These are phyloP conservation scores for Ptychochromis oligacanthus DNA, from an alignment of 2,113 vertebrate species.

Conservation along the genomic window DNA sequence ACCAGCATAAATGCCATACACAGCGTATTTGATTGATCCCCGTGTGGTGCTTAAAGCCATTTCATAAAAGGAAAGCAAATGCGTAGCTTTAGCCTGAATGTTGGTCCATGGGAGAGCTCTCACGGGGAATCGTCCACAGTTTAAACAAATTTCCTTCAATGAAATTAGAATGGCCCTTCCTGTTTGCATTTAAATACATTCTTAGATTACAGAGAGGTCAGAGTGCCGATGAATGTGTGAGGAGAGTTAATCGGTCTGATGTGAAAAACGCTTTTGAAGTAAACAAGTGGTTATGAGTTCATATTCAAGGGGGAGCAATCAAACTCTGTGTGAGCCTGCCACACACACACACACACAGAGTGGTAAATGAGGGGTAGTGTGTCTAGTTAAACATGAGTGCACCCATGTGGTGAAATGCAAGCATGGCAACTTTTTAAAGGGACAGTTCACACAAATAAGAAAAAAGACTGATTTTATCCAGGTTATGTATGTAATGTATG, in stretches of 20 bases:
- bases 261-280: neutral
- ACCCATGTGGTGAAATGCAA: constrained; percentile 60
- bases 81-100: constrained; percentile 37
- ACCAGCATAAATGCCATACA: constrained; percentile 38
- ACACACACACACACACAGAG: neutral
- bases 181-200: constrained; percentile 4
- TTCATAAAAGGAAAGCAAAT: constrained; percentile 41
- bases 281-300: constrained; percentile 27
- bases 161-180: constrained; percentile 18
- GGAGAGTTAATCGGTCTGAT: neutral
- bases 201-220: constrained; percentile 1
- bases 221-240: constrained; percentile 1
- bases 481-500: too few relatives aligned
- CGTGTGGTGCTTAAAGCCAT: constrained; percentile 41
- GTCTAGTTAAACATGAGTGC: constrained; percentile 55
- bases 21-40: constrained; percentile 49
- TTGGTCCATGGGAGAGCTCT: constrained; percentile 1
- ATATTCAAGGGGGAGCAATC: constrained; percentile 41
- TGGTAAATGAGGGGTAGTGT: neutral
- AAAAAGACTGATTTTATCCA: neutral
- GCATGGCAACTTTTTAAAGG: neutral
- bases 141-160: constrained; percentile 22
- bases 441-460: neutral
- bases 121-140: constrained; percentile 17
- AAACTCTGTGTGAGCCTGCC: neutral